Evolutionary conservation across 1,140 invertebrate species (phyloP), one percentile per base, ranked within the genome.

Genomic region (Macrobrachium rosenbergii): DNA sequence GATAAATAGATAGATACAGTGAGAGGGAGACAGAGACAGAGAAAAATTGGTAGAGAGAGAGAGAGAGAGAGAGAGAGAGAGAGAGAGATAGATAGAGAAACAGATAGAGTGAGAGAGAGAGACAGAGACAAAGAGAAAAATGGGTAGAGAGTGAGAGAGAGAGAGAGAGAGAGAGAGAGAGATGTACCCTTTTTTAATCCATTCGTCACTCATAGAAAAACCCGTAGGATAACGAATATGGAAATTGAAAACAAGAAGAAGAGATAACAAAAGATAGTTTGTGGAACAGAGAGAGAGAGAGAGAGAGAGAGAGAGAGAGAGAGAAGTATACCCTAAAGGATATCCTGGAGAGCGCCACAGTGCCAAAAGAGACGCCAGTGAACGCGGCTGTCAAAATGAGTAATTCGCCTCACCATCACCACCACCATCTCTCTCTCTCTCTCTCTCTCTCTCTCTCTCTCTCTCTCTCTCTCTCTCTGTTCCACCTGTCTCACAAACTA

Each of bases 291-390:
- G 52, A 62, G 59, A 62, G 77, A 79, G 77, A 62, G 59, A 62
- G 77, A 79, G 77, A 62, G 59, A 79, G 59, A 79, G 77, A 79
- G 77, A 62, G 59, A 79, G 77, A 79, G 58, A 60, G 58, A 60
- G 19, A 11, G n/a, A 69, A 5, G 72, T 73, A 75, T 10, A 75
- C 16, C 8, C 52, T 28, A 23, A 28, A 75, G 52, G 28, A 75
- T 45, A 75, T 75, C 52, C 52, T 37, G 52, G 72, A 19, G 28
- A 43, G 21, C 16, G 52, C 12, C 14, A 75, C 6, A 12, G 52
- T 17, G 19, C 8, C 37, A 75, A 75, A 75, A 75, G 52, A 52
- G 7, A 52, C 6, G 52, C 52, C 52, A 45, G 5, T 52, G 45
- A 60, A 37, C 12, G 21, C 28, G 23, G 45, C 16, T 21, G 52